phyloP scores from a whole-genome alignment of 2,797 vertebrate species.

The Bovichtus variegatus region DNA sequence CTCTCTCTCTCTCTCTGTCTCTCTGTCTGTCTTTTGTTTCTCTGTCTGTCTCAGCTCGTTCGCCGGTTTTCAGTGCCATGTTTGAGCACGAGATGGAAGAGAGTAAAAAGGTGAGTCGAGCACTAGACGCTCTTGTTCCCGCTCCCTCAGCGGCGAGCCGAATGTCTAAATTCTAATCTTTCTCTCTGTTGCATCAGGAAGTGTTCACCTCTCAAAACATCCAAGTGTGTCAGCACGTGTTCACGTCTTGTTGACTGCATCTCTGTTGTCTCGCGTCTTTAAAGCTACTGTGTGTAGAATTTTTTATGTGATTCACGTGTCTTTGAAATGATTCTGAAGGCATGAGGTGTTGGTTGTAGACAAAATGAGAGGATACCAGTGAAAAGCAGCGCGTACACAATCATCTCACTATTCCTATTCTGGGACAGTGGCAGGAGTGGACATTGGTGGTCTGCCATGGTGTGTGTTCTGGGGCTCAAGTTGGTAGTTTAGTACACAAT shows the following conservation, averaged over 20 bases:
- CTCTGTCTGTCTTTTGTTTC: slow-evolving; percentile 19
- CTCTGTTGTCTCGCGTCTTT: slow-evolving; percentile 33
- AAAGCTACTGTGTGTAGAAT: slow-evolving; percentile 1
- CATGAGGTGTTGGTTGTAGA: background rate
- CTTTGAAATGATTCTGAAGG: slow-evolving; percentile 3
- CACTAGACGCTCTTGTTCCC: slow-evolving; percentile 33
- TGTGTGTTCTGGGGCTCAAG: too few species aligned
- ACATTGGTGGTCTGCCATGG: background rate
- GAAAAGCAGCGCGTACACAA: background rate
- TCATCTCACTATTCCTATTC: background rate
- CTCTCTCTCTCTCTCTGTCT: background rate
- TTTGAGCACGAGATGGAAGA: slow-evolving; percentile 96
- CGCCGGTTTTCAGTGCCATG: slow-evolving; percentile 93
- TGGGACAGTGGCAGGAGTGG: background rate
- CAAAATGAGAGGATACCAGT: background rate
- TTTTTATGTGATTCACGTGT: background rate
- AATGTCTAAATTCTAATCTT: slow-evolving; percentile 43
- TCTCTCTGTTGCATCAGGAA: slow-evolving; percentile 65
- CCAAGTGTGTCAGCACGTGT: slow-evolving; percentile 28
- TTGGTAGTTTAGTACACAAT: too few species aligned
- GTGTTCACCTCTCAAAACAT: slow-evolving; percentile 38
- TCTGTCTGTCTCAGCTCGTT: slow-evolving; percentile 82
- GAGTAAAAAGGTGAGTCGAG: slow-evolving; percentile 89
- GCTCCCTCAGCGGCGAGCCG: slow-evolving; percentile 18
- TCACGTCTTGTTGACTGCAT: slow-evolving; percentile 34